These are phyloP conservation scores for Spicauda simplicius DNA, from an alignment of 2,888 invertebrate genomes.

Conservation along the genomic window DNA sequence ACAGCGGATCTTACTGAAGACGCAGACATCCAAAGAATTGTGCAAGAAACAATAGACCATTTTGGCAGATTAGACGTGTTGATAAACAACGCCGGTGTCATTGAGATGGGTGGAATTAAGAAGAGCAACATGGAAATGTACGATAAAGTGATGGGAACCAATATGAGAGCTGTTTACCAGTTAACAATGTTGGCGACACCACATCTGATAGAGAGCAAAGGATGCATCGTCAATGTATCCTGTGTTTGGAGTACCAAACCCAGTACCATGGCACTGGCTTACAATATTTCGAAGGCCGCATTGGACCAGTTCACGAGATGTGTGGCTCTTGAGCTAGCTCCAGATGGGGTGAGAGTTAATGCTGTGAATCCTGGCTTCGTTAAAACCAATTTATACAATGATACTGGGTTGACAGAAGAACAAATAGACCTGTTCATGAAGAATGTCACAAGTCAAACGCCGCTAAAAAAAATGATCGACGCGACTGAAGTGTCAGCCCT, in stretches of 20 bases:
- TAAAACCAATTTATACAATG: conserved; percentile 92
- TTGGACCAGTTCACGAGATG: conserved; percentile 97
- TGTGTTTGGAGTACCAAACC: conserved; percentile 91
- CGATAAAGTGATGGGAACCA: conserved; percentile 94
- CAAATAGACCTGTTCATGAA: conserved; percentile 92
- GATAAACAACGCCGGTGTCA: conserved; percentile 94
- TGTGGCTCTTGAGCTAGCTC: conserved; percentile 92
- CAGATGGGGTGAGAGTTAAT: conserved; percentile 93
- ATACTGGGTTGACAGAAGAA: conserved; percentile 81
- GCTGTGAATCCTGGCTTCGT: conserved; percentile 98
- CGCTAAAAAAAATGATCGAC: conserved; percentile 92
- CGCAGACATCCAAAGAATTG: conserved; percentile 86
- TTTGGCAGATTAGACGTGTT: conserved; percentile 90
- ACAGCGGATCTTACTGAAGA: conserved; percentile 88
- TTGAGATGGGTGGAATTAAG: conserved; percentile 92
- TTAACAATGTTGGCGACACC: conserved; percentile 94
- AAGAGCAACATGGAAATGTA: conserved; percentile 91
- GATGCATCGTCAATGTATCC: conserved; percentile 95
- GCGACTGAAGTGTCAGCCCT: conserved; percentile 93
- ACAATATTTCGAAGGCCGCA: conserved; percentile 96
- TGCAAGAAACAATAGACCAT: conserved; percentile 88
- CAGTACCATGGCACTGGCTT: conserved; percentile 90
- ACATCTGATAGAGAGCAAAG: conserved; percentile 90
- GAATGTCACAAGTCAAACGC: conserved; percentile 89
- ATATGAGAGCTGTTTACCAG: conserved; percentile 92